These are phyloP conservation scores for Glossophaga mutica DNA, from an alignment of 2,797 vertebrate species.

Conservation along the genomic window DNA sequence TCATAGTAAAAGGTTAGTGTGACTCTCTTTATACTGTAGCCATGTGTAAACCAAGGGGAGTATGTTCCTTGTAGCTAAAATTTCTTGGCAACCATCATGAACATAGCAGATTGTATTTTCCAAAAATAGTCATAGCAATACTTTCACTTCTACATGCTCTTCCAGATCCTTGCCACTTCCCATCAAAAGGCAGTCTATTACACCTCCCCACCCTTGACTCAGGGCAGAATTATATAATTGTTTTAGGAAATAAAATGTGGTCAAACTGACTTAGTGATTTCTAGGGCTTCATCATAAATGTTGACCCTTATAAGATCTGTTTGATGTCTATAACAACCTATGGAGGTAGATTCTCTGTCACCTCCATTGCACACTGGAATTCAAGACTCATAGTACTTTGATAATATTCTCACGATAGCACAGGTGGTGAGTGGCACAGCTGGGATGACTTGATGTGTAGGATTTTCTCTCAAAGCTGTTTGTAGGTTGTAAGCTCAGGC, in stretches of 20 bases:
- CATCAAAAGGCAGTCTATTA: not conserved
- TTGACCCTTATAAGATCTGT: not conserved
- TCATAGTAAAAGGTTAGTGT: not conserved
- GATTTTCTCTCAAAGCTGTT: not conserved
- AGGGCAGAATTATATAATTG: not conserved
- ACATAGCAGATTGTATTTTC: slow-evolving; percentile 35
- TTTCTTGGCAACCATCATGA: slow-evolving; percentile 41
- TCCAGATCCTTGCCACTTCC: not conserved
- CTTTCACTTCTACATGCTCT: slow-evolving; percentile 25
- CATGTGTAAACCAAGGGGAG: not conserved
- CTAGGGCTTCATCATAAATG: not conserved
- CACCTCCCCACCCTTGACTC: not conserved
- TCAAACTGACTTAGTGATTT: not conserved
- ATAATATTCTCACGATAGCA: not conserved
- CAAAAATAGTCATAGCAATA: slow-evolving; percentile 39
- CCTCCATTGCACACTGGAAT: not conserved
- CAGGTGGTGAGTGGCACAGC: not conserved
- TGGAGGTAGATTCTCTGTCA: not conserved
- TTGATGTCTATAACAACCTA: not conserved
- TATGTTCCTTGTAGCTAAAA: slow-evolving; percentile 28
- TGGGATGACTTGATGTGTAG: not conserved
- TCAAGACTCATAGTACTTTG: not conserved
- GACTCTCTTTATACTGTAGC: not conserved
- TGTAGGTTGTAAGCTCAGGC: not conserved
- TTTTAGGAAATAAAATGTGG: not conserved